A percentile compares a stretch with the other conserved stretches of the same genome.
phyloP scores from a whole-genome alignment of 2,888 invertebrate genomes.

The Liopterus haemorrhoidalis region DNA sequence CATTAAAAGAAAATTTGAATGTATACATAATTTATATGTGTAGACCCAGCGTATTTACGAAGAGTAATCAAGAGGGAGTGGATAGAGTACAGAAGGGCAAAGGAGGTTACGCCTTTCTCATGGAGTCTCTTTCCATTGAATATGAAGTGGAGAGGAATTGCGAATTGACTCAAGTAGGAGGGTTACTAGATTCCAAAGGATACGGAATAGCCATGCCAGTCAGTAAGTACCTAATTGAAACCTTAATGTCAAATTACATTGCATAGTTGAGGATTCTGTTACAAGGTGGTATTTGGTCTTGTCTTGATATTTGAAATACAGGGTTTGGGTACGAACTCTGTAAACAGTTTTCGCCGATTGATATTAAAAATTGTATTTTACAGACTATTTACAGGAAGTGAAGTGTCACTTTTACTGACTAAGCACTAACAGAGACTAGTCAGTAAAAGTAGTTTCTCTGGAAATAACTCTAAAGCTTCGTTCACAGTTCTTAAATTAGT shows the following conservation, averaged over 20 bases:
- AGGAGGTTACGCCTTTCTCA: constrained; percentile 84
- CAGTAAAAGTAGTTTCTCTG: no score
- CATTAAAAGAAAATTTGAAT: no score
- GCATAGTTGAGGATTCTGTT: no score
- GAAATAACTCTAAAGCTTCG: no score
- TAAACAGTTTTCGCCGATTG: background rate
- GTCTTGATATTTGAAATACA: background rate
- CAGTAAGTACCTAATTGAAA: constrained; percentile 54
- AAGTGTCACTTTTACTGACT: no score
- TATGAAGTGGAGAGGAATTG: constrained; percentile 84
- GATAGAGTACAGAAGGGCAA: constrained; percentile 74
- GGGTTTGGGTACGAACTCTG: background rate
- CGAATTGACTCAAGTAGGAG: constrained; percentile 75
- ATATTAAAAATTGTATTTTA: background rate
- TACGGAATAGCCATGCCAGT: constrained; percentile 90
- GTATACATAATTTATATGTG: no score
- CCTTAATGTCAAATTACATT: constrained; percentile 1
- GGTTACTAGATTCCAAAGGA: constrained; percentile 80
- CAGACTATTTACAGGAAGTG: background rate
- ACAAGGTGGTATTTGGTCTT: no score
- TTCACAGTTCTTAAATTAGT: no score
- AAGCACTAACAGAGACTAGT: no score
- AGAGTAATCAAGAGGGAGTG: constrained; percentile 78
- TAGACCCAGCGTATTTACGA: constrained; percentile 77
- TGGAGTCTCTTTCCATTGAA: constrained; percentile 94